Base-by-base conservation (phyloP, 1,140 invertebrate genomes). In the Helicoverpa zea region DNA sequence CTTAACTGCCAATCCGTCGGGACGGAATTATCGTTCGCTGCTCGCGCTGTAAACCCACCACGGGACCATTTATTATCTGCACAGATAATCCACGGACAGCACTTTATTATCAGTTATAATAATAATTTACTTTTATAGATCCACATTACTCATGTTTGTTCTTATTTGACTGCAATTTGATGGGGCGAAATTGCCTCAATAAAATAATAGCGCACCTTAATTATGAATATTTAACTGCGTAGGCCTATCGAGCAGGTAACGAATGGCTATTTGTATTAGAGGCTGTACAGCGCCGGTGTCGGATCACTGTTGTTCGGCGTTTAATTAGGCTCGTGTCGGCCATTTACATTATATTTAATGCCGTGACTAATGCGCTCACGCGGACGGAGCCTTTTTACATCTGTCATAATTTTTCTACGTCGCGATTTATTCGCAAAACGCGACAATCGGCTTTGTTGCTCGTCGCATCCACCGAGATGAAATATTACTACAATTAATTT, bases 331-430 rank as follows among this genome's bases (percentile, higher is more conserved):
- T 79, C 83, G 85, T 85, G 83, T 77, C 86, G 81, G 84, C 83
- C 83, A 89, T 91, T 90, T 88, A 87, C 84, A 91, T 91, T 89
- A 90, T 86, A 92, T 90, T 91, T 90, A 91, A 91, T 91, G 63
- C 90, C 89, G 83, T 94, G 91, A 94, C 89, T 90, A 94, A 95
- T 94, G 82, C 79, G 81, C 80, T 61, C 73, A 76, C 83, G 81
- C 88, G 80, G 81, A 79, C 78, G 82, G 75, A 87, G 83, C 85
- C 84, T 87, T 70, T 81, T 91, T 88, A 87, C 87, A 95, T 95
- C 89, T 95, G 89, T 94, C 94, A 95, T 95, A 93, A 95, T 95
- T 95, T 94, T 94, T 95, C 92, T 92, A 94, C 91, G 94, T 95
- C 92, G 90, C 92, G 87, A 91, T 90, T 92, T 89, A 89, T 93